Evolutionary conservation across 2,113 vertebrate species (phyloP), one percentile per base, ranked within the genome.

Genomic region (Gobius niger): DNA sequence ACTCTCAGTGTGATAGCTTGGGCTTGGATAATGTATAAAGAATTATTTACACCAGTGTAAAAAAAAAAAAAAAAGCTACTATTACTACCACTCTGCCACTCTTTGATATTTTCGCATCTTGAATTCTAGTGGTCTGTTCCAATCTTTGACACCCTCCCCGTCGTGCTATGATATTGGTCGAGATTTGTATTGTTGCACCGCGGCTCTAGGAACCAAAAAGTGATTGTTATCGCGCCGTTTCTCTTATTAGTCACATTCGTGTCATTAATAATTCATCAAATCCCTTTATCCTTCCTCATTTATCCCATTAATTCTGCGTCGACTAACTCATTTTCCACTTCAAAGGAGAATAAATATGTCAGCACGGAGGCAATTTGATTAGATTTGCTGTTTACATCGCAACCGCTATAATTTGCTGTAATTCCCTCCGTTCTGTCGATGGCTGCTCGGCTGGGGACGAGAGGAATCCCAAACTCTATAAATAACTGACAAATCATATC

Each of bases 241-340:
- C 60, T 40, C 42, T 24, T 8, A 9, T 44, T 24, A 9, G 42
- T 24, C 59, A 50, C 18, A 63, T 46, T 41, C 54, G 9, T 9
- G 47, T 74, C 68, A 75, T 80, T 68, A 59, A 68, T 66, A 63
- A 82, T 74, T 73, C 68, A 81, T 77, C 24, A 46, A 72, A 65
- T 44, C 24, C 46, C 52, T 70, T 77, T 72, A 24, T 6, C 51
- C 70, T 64, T 52, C 18, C 57, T 60, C 47, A 72, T 84, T 79
- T 54, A 67, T 64, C 0, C 0, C 41, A 67, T 74, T 11, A 65
- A 72, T 75, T 73, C 12, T n/a, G 75, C 24, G 51, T 68, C 44
- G 4, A 63, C 19, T 19, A 6, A 46, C 70, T 15, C 19, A 68
- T 73, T 47, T 85, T 70, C 70, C 56, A 59, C 72, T 76, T 75